phyloP scores from a whole-genome alignment of 2,888 invertebrate genomes.

The Dorcus hopei region DNA sequence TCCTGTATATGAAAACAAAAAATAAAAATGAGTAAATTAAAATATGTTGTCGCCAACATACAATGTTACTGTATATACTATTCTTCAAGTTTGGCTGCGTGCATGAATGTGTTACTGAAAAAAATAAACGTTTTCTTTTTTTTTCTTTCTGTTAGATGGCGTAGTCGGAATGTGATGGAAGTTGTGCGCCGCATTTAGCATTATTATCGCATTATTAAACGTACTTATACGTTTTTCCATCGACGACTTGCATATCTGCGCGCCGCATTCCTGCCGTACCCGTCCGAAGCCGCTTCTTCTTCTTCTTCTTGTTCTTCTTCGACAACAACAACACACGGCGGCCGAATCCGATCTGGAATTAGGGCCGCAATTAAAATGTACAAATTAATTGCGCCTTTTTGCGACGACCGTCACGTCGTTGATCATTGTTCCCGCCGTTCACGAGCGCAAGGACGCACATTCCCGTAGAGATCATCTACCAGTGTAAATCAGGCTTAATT shows the following conservation, averaged over 20 bases:
- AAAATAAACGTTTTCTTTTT: no score
- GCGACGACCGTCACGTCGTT: constrained; percentile 11
- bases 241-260: constrained; percentile 18
- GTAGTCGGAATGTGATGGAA: constrained; percentile 21
- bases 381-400: constrained; percentile 17
- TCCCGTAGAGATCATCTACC: no score
- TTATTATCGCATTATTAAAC: constrained; percentile 25
- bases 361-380: constrained; percentile 16
- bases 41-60: no score
- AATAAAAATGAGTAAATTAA: no score
- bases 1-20: no score
- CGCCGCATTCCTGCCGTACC: constrained; percentile 20
- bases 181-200: constrained; percentile 25
- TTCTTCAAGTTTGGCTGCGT: no score
- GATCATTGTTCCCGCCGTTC: constrained; percentile 13
- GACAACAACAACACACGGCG: neutral
- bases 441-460: constrained; percentile 11
- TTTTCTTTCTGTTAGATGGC: no score
- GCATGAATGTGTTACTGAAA: no score
- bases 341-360: neutral
- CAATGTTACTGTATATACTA: no score
- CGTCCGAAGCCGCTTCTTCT: constrained; percentile 11
- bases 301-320: no score
- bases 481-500: no score
- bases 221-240: constrained; percentile 23